Percentiles rank a stretch among this genome's conserved stretches.
Evolutionary conservation across 2,797 vertebrate genomes (phyloP).

Genomic region (Enteromius mattozi): DNA sequence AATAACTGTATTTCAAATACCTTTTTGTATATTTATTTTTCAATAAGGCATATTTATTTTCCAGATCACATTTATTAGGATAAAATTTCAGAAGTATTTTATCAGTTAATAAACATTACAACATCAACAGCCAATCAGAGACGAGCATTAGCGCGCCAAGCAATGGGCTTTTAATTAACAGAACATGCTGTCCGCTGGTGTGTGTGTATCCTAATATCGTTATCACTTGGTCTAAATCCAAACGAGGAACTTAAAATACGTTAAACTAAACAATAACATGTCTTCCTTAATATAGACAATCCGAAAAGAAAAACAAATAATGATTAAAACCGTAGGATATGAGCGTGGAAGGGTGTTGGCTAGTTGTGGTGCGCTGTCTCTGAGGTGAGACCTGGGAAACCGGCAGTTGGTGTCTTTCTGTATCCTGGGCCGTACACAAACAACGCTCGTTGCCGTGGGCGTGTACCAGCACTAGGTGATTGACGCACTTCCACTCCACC

Average conservation of each 20-base stretch:
- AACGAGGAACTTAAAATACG: neutral
- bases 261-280: neutral
- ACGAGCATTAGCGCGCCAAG: neutral
- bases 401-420: slow-evolving; percentile 47
- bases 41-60: neutral
- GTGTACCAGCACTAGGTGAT: slow-evolving; percentile 64
- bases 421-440: slow-evolving; percentile 63
- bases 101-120: neutral
- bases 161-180: neutral
- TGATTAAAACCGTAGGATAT: neutral
- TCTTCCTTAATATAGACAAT: neutral
- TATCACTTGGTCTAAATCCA: neutral
- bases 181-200: neutral
- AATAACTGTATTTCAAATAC: neutral
- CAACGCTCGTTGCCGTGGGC: slow-evolving; percentile 70
- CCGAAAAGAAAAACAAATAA: neutral
- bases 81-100: neutral
- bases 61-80: neutral
- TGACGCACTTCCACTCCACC: slow-evolving; percentile 73
- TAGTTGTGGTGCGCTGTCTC: slow-evolving; percentile 59
- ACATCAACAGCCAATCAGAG: neutral
- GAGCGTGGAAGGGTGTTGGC: slow-evolving; percentile 60
- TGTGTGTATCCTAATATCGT: neutral
- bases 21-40: neutral
- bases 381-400: slow-evolving; percentile 58